Evolutionary conservation across 2,888 invertebrate genomes (phyloP).

Genomic region (Plebejus melissa): DNA sequence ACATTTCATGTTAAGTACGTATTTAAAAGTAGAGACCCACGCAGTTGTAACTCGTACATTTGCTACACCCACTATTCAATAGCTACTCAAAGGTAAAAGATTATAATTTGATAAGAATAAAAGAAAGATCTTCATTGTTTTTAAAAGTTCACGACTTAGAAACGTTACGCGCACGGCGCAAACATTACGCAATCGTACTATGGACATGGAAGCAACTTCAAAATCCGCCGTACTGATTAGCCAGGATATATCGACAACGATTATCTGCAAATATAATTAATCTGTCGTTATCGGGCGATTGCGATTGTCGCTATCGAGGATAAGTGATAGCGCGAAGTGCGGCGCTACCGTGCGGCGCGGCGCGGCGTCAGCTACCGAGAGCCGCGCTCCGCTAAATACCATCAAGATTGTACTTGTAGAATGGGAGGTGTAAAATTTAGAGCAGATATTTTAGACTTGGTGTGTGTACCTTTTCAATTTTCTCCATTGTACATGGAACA

Average conservation of each 20-base stretch:
- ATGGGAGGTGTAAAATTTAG: no score
- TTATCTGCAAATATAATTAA: slow-evolving; percentile 1
- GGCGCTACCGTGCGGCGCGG: neutral
- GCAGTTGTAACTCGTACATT: no score
- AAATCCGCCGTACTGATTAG: neutral
- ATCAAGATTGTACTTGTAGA: neutral
- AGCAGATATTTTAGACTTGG: no score
- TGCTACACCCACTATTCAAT: no score
- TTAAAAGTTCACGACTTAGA: neutral
- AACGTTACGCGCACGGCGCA: neutral
- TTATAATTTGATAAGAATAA: no score
- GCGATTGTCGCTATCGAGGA: neutral
- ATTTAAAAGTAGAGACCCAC: neutral
- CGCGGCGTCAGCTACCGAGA: neutral
- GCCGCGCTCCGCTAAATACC: neutral
- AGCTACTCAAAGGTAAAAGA: no score
- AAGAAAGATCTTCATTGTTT: neutral
- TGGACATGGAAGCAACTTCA: neutral
- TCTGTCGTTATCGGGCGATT: slow-evolving; percentile 7
- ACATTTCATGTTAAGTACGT: neutral
- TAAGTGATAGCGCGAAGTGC: slow-evolving; percentile 8
- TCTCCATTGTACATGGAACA: no score
- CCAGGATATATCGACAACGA: neutral
- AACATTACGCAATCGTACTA: neutral
- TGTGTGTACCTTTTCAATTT: no score